A percentile compares a stretch with the other conserved stretches of the same genome.
phyloP scores from a whole-genome alignment of 1,140 invertebrate genomes.

The Zaprionus gabonicus region DNA sequence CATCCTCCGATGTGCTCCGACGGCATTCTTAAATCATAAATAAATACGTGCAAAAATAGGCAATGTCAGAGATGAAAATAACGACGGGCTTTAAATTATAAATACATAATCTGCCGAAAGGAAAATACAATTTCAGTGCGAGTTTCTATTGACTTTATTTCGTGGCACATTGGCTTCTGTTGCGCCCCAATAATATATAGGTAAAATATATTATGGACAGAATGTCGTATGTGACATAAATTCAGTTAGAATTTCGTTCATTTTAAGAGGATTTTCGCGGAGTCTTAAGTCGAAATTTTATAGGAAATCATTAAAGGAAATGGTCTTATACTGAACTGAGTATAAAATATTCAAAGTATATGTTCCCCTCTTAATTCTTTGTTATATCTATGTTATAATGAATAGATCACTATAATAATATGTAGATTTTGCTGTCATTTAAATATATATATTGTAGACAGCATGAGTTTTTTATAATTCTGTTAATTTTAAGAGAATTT shows the following conservation, averaged over 20 bases:
- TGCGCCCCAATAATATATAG: not conserved
- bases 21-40: slow-evolving; percentile 52
- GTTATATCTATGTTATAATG: too few species aligned
- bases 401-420: too few species aligned
- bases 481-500: too few species aligned
- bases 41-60: slow-evolving; percentile 38
- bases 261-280: not conserved
- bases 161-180: not conserved
- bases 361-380: too few species aligned
- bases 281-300: not conserved
- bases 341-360: too few species aligned
- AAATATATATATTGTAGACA: fast-evolving
- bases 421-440: too few species aligned
- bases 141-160: not conserved
- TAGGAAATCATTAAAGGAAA: too few species aligned
- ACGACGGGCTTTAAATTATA: slow-evolving; percentile 12
- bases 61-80: not conserved
- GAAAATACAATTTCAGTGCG: slow-evolving; percentile 2
- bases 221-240: too few species aligned
- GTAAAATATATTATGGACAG: too few species aligned
- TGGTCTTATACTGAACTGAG: too few species aligned
- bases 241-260: too few species aligned
- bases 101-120: not conserved
- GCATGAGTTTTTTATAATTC: too few species aligned
- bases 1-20: not conserved